phyloP scores from a whole-genome alignment of 2,888 invertebrate species.

The Lasioglossum malachurum region DNA sequence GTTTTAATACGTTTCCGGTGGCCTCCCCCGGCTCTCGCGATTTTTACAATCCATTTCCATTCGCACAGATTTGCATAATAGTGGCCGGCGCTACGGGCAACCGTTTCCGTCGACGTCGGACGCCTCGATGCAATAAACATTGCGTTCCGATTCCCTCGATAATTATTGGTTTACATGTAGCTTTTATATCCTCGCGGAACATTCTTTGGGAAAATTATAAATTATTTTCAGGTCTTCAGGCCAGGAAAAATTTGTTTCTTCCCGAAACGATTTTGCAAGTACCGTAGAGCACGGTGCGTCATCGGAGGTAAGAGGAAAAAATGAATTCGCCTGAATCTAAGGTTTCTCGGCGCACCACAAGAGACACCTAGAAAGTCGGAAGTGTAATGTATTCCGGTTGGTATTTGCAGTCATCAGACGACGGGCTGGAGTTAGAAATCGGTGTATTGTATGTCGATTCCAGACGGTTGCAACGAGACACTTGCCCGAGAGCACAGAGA shows the following conservation, averaged over 20 bases:
- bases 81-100: background rate
- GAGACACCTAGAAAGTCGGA: constrained; percentile 61
- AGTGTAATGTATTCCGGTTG: constrained; percentile 59
- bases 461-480: constrained; percentile 55
- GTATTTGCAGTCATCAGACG: constrained; percentile 37
- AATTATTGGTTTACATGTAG: background rate
- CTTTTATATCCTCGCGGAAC: too few species aligned
- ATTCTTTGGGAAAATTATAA: too few species aligned
- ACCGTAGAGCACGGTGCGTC: background rate
- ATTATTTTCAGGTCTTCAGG: too few species aligned
- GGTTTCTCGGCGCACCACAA: constrained; percentile 55
- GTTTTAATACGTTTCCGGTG: background rate
- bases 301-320: background rate
- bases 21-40: background rate
- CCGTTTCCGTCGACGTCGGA: background rate
- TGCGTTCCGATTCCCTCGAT: background rate
- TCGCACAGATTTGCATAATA: constrained; percentile 1
- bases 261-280: too few species aligned
- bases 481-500: constrained; percentile 27
- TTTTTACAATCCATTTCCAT: constrained; percentile 18
- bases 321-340: constrained; percentile 47
- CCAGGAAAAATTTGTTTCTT: too few species aligned
- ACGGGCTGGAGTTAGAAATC: constrained; percentile 41
- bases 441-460: constrained; percentile 60
- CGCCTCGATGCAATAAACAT: background rate